A percentile compares a stretch with the other conserved stretches of the same genome.
phyloP scores from a whole-genome alignment of 1,140 invertebrate genomes.

The Neodiprion pinetum region DNA sequence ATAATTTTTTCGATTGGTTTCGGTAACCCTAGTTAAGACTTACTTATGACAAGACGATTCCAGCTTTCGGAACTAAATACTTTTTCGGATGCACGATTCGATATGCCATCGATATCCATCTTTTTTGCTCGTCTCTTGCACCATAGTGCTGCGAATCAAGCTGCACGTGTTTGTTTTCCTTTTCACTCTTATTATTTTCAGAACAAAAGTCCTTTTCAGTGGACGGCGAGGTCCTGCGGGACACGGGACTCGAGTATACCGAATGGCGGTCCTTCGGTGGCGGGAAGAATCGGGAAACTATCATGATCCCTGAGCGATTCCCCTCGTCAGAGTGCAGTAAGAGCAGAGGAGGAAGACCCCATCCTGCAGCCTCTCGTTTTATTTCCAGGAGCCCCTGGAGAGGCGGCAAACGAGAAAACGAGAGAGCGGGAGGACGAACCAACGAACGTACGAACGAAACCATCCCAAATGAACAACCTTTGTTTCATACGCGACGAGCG shows the following conservation, averaged over 20 bases:
- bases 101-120: too few species aligned
- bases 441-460: constrained; percentile 2
- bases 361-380: neutral
- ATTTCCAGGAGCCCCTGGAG: neutral
- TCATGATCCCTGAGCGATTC: constrained; percentile 7
- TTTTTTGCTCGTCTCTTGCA: too few species aligned
- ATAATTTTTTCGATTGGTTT: too few species aligned
- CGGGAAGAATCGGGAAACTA: neutral
- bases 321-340: neutral
- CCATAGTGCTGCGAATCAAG: too few species aligned
- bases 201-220: constrained; percentile 7
- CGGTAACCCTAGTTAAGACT: too few species aligned
- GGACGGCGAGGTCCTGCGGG: neutral
- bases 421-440: too few species aligned
- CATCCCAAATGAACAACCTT: constrained; percentile 7
- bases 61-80: too few species aligned
- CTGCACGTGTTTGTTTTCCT: too few species aligned
- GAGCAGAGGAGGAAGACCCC: neutral
- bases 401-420: neutral
- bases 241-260: neutral
- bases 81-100: too few species aligned
- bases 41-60: too few species aligned
- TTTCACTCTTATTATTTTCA: neutral
- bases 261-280: neutral
- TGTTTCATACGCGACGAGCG: neutral